phyloP scores from a whole-genome alignment of 2,888 invertebrate genomes.

The Linhomoeus sp. region DNA sequence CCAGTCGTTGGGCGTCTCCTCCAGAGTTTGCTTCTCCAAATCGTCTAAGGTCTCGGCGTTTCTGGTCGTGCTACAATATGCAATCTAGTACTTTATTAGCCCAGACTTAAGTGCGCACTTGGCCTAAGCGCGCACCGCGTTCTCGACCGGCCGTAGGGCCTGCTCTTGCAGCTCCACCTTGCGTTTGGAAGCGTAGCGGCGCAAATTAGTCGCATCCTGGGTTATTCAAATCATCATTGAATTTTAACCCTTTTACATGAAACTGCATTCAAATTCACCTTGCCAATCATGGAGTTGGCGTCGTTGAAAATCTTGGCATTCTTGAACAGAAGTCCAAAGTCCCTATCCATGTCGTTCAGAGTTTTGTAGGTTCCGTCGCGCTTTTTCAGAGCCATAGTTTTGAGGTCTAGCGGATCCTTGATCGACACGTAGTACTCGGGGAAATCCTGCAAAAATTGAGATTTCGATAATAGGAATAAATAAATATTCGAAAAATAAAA shows the following conservation, averaged over 20 bases:
- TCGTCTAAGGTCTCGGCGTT: too few relatives aligned
- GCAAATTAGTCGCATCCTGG: conserved; percentile 55
- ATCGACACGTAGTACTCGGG: conserved; percentile 89
- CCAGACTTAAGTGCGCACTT: too few relatives aligned
- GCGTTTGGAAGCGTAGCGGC: conserved; percentile 45
- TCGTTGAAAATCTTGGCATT: conserved; percentile 90
- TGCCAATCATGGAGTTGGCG: conserved; percentile 84
- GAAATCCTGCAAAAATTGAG: conserved; percentile 41
- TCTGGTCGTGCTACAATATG: too few relatives aligned
- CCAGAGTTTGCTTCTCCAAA: too few relatives aligned
- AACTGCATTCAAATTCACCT: too few relatives aligned
- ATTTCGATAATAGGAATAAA: too few relatives aligned
- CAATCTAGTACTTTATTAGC: too few relatives aligned
- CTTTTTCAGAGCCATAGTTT: conserved; percentile 73
- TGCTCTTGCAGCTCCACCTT: conserved; percentile 42
- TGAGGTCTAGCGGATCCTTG: conserved; percentile 77
- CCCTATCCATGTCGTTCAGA: conserved; percentile 64
- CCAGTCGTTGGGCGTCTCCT: too few relatives aligned
- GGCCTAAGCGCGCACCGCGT: not conserved
- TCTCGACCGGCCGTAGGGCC: not conserved
- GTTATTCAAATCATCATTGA: too few relatives aligned
- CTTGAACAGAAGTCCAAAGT: conserved; percentile 66
- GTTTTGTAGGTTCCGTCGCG: conserved; percentile 47
- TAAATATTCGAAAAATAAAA: too few relatives aligned
- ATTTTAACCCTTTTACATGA: too few relatives aligned